A percentile compares a stretch with the other conserved stretches of the same genome.
phyloP scores from a whole-genome alignment of 2,888 invertebrate species.

The Dusona sp. region DNA sequence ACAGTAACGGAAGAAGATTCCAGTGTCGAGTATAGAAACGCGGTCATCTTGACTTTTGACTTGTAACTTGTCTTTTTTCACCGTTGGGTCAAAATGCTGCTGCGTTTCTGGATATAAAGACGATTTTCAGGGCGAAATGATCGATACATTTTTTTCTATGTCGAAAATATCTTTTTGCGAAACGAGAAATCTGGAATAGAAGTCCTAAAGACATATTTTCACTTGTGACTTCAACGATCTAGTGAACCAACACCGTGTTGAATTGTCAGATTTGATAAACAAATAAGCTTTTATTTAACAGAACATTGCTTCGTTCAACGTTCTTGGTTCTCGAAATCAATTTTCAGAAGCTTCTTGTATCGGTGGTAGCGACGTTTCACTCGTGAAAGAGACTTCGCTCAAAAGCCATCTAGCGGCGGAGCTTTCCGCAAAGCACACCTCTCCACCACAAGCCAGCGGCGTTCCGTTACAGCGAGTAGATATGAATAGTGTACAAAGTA shows the following conservation, averaged over 20 bases:
- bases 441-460: background rate
- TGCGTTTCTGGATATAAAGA: too few relatives aligned
- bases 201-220: background rate
- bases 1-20: background rate
- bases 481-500: constrained; percentile 9
- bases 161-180: too few relatives aligned
- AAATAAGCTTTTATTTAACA: background rate
- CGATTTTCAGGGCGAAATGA: too few relatives aligned
- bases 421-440: background rate
- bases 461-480: constrained; percentile 11
- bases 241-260: background rate
- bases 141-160: too few relatives aligned
- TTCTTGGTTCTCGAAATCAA: background rate
- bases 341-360: background rate
- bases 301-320: background rate
- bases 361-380: background rate
- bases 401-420: constrained; percentile 24
- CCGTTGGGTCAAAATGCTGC: too few relatives aligned
- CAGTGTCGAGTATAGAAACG: background rate
- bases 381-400: background rate
- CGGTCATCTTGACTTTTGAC: background rate
- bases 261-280: background rate
- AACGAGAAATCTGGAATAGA: too few relatives aligned
- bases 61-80: too few relatives aligned
- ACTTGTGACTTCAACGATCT: background rate